These are phyloP conservation scores for Idaea biselata DNA, from an alignment of 2,888 invertebrate genomes.

Conservation along the genomic window DNA sequence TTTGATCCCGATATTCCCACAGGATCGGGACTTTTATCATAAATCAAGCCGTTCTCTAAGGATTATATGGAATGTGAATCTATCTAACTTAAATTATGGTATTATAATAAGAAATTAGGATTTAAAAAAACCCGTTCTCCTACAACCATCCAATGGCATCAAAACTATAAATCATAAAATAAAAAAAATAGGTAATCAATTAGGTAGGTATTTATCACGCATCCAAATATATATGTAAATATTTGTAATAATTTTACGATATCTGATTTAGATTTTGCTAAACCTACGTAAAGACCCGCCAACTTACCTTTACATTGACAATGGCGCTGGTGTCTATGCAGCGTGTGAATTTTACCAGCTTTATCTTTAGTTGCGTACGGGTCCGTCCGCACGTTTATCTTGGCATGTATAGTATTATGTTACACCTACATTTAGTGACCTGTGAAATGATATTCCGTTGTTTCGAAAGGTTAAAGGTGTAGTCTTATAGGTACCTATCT, in stretches of 20 bases:
- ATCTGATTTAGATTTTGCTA: neutral
- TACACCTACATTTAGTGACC: neutral
- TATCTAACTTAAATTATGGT: too few relatives aligned
- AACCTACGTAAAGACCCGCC: neutral
- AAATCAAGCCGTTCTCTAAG: too few relatives aligned
- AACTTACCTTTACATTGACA: neutral
- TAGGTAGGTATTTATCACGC: neutral
- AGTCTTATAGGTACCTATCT: neutral
- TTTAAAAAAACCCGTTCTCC: neutral
- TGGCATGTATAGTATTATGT: neutral
- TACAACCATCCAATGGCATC: neutral
- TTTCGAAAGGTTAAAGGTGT: neutral
- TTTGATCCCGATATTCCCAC: too few relatives aligned
- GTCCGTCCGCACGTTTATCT: neutral
- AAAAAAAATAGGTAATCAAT: neutral
- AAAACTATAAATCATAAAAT: neutral
- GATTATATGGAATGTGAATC: too few relatives aligned
- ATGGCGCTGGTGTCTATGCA: neutral
- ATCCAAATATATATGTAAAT: neutral
- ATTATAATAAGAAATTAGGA: neutral
- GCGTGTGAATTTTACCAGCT: neutral
- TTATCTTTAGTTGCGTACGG: neutral
- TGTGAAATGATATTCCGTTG: neutral
- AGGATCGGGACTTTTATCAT: too few relatives aligned
- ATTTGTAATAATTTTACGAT: conserved; percentile 1